phyloP scores from a whole-genome alignment of 2,113 vertebrate genomes.

The Alethe diademata region DNA sequence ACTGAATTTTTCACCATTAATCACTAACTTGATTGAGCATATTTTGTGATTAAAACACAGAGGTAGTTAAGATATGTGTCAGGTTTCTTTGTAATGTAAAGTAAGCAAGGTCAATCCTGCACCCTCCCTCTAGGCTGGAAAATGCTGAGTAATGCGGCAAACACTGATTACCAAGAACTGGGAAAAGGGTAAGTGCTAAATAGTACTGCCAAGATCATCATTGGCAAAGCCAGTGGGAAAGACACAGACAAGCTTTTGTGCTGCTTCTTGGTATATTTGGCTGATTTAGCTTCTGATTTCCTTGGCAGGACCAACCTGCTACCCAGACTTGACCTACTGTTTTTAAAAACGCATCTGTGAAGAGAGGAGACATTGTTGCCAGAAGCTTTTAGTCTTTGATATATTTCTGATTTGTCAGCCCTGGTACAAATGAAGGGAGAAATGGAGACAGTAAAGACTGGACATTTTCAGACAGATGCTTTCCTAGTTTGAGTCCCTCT shows the following conservation, averaged over 20 bases:
- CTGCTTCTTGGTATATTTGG: background rate
- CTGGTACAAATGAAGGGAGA: background rate
- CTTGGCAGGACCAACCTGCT: background rate
- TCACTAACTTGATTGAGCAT: background rate
- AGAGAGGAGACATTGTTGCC: background rate
- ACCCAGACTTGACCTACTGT: background rate
- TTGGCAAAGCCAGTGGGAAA: background rate
- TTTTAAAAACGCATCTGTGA: background rate
- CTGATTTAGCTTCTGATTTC: background rate
- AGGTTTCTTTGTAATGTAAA: background rate
- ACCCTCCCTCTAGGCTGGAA: background rate
- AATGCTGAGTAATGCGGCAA: background rate
- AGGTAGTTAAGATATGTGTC: background rate
- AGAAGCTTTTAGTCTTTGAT: background rate
- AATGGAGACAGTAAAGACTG: background rate
- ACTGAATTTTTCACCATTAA: background rate
- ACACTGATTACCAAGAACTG: background rate
- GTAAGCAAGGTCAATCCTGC: background rate
- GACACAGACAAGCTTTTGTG: conserved; percentile 10
- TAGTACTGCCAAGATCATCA: background rate
- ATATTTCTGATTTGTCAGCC: background rate
- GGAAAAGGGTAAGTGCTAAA: background rate
- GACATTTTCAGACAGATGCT: background rate
- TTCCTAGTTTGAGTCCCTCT: background rate
- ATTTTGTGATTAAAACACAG: background rate